Percentiles rank a stretch among this genome's conserved stretches.
These are phyloP conservation scores for Urosaurus nigricauda DNA, from an alignment of 2,797 vertebrate genomes.

Conservation along the genomic window DNA sequence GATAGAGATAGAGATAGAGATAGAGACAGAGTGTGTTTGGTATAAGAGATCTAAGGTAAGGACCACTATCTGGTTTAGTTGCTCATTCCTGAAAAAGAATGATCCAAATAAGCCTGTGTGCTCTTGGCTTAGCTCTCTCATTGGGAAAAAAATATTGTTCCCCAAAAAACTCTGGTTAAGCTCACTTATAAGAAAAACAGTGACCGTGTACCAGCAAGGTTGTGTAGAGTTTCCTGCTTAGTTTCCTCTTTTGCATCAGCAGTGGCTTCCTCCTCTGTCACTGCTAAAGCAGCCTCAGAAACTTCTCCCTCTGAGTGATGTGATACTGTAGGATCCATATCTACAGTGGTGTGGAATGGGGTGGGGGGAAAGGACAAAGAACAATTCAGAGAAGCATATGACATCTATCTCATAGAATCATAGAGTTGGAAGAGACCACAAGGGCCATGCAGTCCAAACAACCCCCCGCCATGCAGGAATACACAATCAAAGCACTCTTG, in stretches of 20 bases:
- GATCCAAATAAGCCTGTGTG: neutral
- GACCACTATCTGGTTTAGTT: neutral
- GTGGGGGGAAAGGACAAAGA: neutral
- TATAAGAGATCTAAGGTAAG: neutral
- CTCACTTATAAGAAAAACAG: neutral
- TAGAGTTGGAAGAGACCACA: too few relatives aligned
- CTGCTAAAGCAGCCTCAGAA: neutral
- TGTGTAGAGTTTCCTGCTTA: fast-evolving
- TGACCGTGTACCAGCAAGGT: conserved; percentile 38
- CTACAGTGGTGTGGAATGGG: conserved; percentile 5
- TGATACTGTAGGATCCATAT: neutral
- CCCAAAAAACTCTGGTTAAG: neutral
- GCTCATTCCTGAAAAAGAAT: too few relatives aligned
- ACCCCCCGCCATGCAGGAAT: too few relatives aligned
- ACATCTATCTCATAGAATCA: neutral
- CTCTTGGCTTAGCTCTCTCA: too few relatives aligned
- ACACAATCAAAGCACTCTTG: too few relatives aligned
- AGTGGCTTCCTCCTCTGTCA: conserved; percentile 26
- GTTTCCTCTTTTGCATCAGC: neutral
- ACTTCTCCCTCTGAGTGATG: conserved; percentile 31
- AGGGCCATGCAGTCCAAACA: too few relatives aligned
- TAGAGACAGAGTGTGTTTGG: too few relatives aligned
- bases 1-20: too few relatives aligned
- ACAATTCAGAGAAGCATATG: neutral
- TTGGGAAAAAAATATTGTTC: neutral